Percentiles rank a stretch among this genome's conserved stretches.
Evolutionary conservation across 92 coral and sea anemone genomes (phyloP).

Genomic region (Zoanthus sociatus): DNA sequence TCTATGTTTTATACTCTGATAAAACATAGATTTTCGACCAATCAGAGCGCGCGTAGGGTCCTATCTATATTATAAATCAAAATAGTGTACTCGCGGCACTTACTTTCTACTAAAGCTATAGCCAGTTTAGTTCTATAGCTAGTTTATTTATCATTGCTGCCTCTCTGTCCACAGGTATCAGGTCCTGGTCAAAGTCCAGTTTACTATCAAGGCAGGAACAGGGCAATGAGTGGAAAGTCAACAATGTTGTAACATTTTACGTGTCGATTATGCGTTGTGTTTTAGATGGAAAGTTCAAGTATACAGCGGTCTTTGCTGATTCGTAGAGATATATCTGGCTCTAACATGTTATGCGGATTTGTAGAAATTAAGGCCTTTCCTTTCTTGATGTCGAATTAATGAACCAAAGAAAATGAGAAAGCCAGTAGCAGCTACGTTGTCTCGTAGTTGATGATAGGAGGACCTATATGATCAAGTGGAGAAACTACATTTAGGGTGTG

Average conservation of each 20-base stretch:
- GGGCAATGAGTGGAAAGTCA: slow-evolving; percentile 32
- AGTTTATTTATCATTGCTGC: no score
- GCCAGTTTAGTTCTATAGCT: no score
- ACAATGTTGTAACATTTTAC: slow-evolving; percentile 19
- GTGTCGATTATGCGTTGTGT: neutral
- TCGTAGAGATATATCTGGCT: neutral
- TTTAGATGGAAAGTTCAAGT: neutral
- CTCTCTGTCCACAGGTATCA: slow-evolving; percentile 16
- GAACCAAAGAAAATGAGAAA: neutral
- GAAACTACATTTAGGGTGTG: neutral
- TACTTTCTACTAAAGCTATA: no score
- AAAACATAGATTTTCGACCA: no score
- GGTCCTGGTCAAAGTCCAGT: slow-evolving; percentile 40
- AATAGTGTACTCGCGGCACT: no score
- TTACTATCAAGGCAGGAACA: slow-evolving; percentile 32
- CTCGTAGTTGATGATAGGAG: neutral
- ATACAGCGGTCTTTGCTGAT: neutral
- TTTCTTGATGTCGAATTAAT: neutral
- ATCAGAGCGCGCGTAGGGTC: no score
- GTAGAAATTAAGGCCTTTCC: neutral
- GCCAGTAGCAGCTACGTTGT: neutral
- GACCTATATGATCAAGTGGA: neutral
- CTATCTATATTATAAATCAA: no score
- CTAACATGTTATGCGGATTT: neutral
- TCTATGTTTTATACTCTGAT: no score